phyloP scores from a whole-genome alignment of 2,113 vertebrate species.

The Isurus oxyrinchus region DNA sequence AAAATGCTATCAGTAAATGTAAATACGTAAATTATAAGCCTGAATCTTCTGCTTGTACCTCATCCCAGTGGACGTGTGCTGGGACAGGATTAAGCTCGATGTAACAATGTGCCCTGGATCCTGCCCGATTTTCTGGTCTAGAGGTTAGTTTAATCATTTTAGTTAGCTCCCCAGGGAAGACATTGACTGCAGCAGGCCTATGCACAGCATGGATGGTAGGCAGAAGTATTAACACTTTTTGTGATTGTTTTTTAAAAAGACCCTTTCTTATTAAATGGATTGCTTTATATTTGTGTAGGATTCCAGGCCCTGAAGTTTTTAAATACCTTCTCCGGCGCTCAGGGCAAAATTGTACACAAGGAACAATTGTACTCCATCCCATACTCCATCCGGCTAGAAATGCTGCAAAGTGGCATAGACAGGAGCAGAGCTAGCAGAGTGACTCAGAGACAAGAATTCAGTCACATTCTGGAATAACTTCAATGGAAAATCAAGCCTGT shows the following conservation, averaged over 20 bases:
- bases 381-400: neutral
- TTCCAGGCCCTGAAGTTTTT: neutral
- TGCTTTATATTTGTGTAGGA: neutral
- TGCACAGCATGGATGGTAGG: neutral
- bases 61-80: neutral
- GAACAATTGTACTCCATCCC: neutral
- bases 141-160: neutral
- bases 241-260: neutral
- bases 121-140: neutral
- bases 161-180: neutral
- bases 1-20: neutral
- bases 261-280: neutral
- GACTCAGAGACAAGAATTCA: neutral
- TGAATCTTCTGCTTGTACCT: neutral
- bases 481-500: neutral
- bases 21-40: neutral
- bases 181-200: neutral
- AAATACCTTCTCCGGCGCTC: neutral
- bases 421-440: neutral
- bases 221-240: neutral
- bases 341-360: neutral
- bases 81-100: neutral
- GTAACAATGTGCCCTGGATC: neutral
- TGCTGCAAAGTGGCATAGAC: neutral
- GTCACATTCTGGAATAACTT: neutral